Evolutionary conservation across 2,113 vertebrate species (phyloP), one percentile per base, ranked within the genome.

Genomic region (Orthonyx spaldingii): DNA sequence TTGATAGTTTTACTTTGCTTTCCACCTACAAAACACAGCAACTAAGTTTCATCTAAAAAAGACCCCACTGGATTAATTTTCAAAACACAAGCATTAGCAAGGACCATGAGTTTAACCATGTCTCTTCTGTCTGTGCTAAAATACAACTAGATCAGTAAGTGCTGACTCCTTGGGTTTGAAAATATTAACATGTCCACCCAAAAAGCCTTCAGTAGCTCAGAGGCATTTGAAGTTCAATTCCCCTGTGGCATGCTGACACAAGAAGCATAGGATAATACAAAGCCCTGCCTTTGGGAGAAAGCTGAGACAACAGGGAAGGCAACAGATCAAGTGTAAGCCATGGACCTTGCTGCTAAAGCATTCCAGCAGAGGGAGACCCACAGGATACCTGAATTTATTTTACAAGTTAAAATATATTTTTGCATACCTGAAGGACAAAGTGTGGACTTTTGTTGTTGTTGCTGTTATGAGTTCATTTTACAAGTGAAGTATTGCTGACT

Each of bases 111-210:
- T 74, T 87, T 47, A 87, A 71, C 22, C 35, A 75, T 0, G 0
- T 24, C 44, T 50, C 39, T 78, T 72, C 59, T 30, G 12, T n/a
- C 74, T 32, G 16, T 55, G 46, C 56, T 66, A 65, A 84, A 91
- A 65, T 28, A 55, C 27, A 39, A 56, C 49, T 3, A 39, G 46
- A 57, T 22, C 32, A 88, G 23, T 50, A 69, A 88, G 42, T 9
- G 24, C n/a, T 6, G 27, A 75, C 24, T 83, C n/a, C 35, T 33
- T 42, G 32, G 20, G 24, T n/a, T 44, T 79, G 41, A 94, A 91
- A 68, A 47, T 0, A 2, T 17, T 71, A 59, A 42, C 23, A 19
- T 0, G 0, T 55, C 47, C 16, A 22, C 50, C 13, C 35, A 75
- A 39, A 85, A 80, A 88, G 14, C 33, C 16, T 57, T 37, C 66